Evolutionary conservation across 2,113 vertebrate genomes (phyloP).

Genomic region (Telmatochromis brachygnathus): DNA sequence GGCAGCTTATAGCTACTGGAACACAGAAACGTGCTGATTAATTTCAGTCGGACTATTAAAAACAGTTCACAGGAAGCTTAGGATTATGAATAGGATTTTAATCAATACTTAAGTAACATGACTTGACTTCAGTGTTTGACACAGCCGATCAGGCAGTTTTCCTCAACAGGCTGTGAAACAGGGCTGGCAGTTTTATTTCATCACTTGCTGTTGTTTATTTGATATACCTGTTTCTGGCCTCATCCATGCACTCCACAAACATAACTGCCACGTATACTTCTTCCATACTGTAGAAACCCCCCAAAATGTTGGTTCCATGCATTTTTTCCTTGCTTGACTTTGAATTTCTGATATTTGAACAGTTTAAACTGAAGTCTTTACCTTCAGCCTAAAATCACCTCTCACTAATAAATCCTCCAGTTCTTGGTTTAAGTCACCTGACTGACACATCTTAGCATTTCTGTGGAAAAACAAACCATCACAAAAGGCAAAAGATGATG

Average conservation of each 20-base stretch:
- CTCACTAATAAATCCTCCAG: background rate
- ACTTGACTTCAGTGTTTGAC: background rate
- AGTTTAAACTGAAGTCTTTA: background rate
- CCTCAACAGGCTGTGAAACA: background rate
- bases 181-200: background rate
- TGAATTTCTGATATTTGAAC: background rate
- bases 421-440: background rate
- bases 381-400: background rate
- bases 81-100: background rate
- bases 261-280: background rate
- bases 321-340: background rate
- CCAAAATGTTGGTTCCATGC: background rate
- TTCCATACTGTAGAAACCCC: rapidly evolving
- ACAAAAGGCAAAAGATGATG: background rate
- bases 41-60: background rate
- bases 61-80: background rate
- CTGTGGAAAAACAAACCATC: background rate
- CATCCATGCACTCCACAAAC: background rate
- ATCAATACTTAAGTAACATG: background rate
- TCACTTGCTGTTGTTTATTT: background rate
- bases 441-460: rapidly evolving
- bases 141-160: background rate
- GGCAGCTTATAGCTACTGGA: background rate
- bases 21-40: background rate
- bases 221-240: background rate